Conservation (phyloP, 2,797 vertebrate genomes). For the Rhinoraja longicauda region DNA sequence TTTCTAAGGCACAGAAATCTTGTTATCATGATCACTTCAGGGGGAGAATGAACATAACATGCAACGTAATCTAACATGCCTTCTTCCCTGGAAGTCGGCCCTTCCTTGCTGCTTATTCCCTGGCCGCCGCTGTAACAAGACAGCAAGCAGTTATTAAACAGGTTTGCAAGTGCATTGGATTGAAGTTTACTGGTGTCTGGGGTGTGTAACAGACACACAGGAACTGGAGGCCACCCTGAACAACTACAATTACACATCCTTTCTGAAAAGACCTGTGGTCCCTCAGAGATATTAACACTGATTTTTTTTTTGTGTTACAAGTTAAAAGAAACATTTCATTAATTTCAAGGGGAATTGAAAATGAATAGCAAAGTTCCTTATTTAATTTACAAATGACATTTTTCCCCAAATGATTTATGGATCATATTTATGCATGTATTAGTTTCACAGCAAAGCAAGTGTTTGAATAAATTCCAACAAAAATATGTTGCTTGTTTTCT, state of each 20-base stretch:
- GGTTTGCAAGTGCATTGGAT: constrained; percentile 23
- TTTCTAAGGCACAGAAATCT: not conserved
- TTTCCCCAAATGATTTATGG: not conserved
- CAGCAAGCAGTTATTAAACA: constrained; percentile 6
- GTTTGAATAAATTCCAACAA: constrained; percentile 34
- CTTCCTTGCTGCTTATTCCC: not conserved
- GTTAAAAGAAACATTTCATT: constrained; percentile 3
- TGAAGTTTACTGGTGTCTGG: constrained; percentile 28
- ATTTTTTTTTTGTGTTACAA: not conserved
- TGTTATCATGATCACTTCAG: not conserved
- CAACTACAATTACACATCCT: not conserved
- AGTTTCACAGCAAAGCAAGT: constrained; percentile 34
- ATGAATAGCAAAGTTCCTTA: not conserved
- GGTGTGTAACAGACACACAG: constrained; percentile 24
- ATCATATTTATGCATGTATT: not conserved
- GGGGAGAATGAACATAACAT: not conserved
- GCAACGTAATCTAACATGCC: constrained; percentile 11
- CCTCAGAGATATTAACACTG: not conserved
- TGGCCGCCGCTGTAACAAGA: not conserved
- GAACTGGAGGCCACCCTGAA: constrained; percentile 13
- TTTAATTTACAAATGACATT: not conserved
- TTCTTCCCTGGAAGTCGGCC: not conserved
- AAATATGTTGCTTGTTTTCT: constrained; percentile 23
- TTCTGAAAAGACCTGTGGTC: not conserved
- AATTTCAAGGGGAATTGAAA: not conserved